Evolutionary conservation across 2,797 vertebrate species (phyloP).

Genomic region (Gouania willdenowi): DNA sequence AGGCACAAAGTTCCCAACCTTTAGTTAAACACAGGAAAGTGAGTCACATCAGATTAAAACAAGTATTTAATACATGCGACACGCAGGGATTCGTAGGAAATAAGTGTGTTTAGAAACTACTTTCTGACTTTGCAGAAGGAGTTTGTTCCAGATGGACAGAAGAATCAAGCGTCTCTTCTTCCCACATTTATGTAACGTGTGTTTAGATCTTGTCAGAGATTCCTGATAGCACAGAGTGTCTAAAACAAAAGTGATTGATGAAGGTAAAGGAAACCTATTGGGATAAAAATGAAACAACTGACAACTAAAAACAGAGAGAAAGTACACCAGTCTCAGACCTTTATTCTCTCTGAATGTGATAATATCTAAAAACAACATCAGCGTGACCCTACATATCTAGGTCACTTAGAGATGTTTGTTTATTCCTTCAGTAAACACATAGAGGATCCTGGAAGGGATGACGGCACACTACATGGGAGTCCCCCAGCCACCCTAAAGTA

Average conservation of each 20-base stretch:
- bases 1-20: too few relatives aligned
- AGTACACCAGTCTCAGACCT: background rate
- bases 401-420: constrained; percentile 50
- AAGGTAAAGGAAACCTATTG: too few relatives aligned
- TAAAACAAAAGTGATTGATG: too few relatives aligned
- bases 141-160: too few relatives aligned
- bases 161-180: too few relatives aligned
- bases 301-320: background rate
- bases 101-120: too few relatives aligned
- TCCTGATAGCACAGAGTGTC: too few relatives aligned
- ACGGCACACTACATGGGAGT: constrained; percentile 9
- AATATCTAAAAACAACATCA: constrained; percentile 51
- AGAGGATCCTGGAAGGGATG: constrained; percentile 20
- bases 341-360: constrained; percentile 18
- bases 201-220: too few relatives aligned
- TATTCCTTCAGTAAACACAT: constrained; percentile 63
- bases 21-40: background rate
- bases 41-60: background rate
- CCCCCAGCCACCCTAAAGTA: constrained; percentile 11
- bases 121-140: too few relatives aligned
- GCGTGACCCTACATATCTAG: constrained; percentile 18
- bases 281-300: too few relatives aligned
- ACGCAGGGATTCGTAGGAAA: too few relatives aligned
- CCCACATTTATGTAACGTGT: too few relatives aligned
- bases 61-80: background rate